phyloP scores from a whole-genome alignment of 2,888 invertebrate species.

The Scaptomyza cyrtandrae region DNA sequence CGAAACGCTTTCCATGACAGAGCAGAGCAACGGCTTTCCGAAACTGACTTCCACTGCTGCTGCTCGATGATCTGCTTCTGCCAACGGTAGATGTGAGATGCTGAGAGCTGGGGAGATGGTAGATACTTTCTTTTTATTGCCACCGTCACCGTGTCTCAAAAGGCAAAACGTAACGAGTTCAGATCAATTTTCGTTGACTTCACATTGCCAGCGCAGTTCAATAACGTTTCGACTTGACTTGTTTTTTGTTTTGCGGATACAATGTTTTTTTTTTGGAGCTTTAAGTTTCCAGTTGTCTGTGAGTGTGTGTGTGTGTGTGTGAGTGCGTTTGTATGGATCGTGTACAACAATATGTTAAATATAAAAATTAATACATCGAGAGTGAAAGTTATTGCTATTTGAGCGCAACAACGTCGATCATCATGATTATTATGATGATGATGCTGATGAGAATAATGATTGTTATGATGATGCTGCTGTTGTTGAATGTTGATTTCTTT shows the following conservation, averaged over 20 bases:
- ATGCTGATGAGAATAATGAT: conserved; percentile 12
- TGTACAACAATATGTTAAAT: conserved; percentile 79
- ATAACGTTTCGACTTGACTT: conserved; percentile 66
- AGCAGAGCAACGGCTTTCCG: conserved; percentile 24
- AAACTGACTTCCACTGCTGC: conserved; percentile 15
- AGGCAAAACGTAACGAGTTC: conserved; percentile 76
- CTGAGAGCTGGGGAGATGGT: conserved; percentile 35
- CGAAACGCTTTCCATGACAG: conserved; percentile 63
- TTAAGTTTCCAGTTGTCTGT: conserved; percentile 55
- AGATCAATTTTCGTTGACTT: conserved; percentile 80
- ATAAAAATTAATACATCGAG: conserved; percentile 82
- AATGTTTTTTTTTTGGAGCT: conserved; percentile 47
- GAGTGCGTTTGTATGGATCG: conserved; percentile 32
- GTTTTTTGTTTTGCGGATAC: conserved; percentile 55
- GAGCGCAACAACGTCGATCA: conserved; percentile 58
- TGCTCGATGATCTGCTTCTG: conserved; percentile 57
- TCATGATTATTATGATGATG: conserved; percentile 19
- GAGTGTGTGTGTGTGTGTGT: conserved; percentile 1
- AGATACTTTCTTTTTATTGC: conserved; percentile 81
- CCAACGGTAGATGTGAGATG: conserved; percentile 22
- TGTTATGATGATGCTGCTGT: conserved; percentile 22
- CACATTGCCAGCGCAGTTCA: conserved; percentile 60
- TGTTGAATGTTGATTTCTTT: conserved; percentile 67
- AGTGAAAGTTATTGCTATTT: conserved; percentile 81
- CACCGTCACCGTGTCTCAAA: conserved; percentile 50